phyloP scores from a whole-genome alignment of 23 tunicate genomes.

The Pegea sp. region DNA sequence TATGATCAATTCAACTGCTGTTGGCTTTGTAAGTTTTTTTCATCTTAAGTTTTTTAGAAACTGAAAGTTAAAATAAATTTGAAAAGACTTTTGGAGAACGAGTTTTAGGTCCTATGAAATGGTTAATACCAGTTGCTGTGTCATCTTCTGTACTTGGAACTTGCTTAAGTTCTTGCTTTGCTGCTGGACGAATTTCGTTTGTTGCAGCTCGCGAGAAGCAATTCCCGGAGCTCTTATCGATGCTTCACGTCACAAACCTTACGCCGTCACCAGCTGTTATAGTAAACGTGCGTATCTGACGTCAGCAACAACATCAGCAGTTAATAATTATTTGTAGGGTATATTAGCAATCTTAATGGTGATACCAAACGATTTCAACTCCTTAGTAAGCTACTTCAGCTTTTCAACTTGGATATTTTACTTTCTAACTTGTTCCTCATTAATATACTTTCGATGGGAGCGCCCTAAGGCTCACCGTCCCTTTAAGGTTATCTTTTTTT shows the following conservation, averaged over 20 bases:
- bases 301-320: too few relatives aligned
- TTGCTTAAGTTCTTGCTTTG: conserved; percentile 87
- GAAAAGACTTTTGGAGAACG: conserved; percentile 43
- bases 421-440: conserved; percentile 27
- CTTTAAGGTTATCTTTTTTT: too few relatives aligned
- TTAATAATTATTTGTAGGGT: too few relatives aligned
- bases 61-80: too few relatives aligned
- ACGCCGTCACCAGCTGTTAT: conserved; percentile 94
- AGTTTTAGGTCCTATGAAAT: conserved; percentile 48
- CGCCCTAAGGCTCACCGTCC: conserved; percentile 43
- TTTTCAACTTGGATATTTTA: conserved; percentile 72
- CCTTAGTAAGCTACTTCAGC: conserved; percentile 81
- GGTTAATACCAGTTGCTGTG: conserved; percentile 69
- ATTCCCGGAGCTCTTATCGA: conserved; percentile 50
- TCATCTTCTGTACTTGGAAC: conserved; percentile 85
- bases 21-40: conserved; percentile 48
- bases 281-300: conserved; percentile 59
- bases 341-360: conserved; percentile 64
- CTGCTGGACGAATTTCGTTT: conserved; percentile 80
- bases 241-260: conserved; percentile 45
- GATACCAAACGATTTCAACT: conserved; percentile 86
- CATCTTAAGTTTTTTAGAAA: too few relatives aligned
- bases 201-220: conserved; percentile 87
- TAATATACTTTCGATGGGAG: conserved; percentile 57
- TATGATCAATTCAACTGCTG: conserved; percentile 33